These are phyloP conservation scores for Alsophila aescularia DNA, from an alignment of 2,888 invertebrate species.

Conservation along the genomic window DNA sequence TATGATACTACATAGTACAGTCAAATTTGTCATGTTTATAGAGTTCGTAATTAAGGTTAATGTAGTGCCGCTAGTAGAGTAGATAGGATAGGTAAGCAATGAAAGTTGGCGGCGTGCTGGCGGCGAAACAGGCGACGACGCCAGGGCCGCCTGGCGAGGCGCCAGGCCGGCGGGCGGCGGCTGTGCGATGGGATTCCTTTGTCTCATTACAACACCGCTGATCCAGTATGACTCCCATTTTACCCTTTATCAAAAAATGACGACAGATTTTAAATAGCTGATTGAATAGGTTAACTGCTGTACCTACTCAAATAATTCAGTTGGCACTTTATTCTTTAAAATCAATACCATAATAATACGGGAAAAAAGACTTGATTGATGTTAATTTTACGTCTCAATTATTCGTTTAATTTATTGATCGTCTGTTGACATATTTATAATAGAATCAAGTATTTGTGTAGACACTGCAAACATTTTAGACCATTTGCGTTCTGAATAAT, in stretches of 20 bases:
- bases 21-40: conserved; percentile 1
- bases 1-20: not conserved
- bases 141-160: conserved; percentile 83
- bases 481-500: not conserved
- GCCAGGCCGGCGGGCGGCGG: conserved; percentile 83
- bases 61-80: conserved; percentile 25
- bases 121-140: conserved; percentile 77
- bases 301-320: too few relatives aligned
- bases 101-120: conserved; percentile 66
- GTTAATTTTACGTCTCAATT: too few relatives aligned
- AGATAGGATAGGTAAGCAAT: conserved; percentile 41
- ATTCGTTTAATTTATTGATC: too few relatives aligned
- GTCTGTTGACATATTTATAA: not conserved
- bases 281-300: too few relatives aligned
- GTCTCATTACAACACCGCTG: conserved; percentile 74
- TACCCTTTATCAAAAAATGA: conserved; percentile 14
- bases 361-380: too few relatives aligned
- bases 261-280: too few relatives aligned
- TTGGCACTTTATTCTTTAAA: too few relatives aligned
- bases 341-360: too few relatives aligned
- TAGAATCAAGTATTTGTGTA: not conserved
- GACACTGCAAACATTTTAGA: not conserved
- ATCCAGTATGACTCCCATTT: conserved; percentile 31
- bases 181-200: conserved; percentile 82
- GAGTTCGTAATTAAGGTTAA: conserved; percentile 15